These are phyloP conservation scores for Cheirogaleus major DNA, from an alignment of 2,797 vertebrate species.

Conservation along the genomic window DNA sequence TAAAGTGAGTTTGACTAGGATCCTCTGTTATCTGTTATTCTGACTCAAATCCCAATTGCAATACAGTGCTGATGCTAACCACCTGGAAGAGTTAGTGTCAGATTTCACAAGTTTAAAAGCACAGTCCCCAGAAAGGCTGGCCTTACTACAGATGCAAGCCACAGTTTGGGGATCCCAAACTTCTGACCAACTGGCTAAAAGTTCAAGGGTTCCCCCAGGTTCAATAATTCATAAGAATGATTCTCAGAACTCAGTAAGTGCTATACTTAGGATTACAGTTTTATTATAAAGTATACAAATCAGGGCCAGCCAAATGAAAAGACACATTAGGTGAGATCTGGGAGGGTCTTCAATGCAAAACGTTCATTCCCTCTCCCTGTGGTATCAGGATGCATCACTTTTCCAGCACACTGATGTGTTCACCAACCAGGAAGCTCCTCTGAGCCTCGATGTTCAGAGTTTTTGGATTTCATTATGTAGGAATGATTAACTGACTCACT, in stretches of 20 bases:
- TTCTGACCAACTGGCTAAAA: neutral
- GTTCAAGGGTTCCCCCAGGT: neutral
- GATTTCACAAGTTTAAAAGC: neutral
- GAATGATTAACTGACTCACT: neutral
- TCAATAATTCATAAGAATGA: neutral
- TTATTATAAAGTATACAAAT: neutral
- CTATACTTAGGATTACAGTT: neutral
- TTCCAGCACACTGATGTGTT: neutral
- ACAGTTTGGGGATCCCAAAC: neutral
- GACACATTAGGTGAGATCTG: neutral
- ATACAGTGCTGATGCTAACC: neutral
- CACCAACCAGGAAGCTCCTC: neutral
- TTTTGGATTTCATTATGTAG: neutral
- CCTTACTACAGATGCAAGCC: neutral
- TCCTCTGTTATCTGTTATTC: neutral
- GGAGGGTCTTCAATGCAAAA: neutral
- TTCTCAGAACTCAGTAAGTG: neutral
- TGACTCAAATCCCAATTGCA: neutral
- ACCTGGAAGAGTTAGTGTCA: neutral
- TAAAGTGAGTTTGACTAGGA: constrained; percentile 5
- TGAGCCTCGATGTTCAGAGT: neutral
- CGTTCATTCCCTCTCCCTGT: neutral
- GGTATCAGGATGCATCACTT: neutral
- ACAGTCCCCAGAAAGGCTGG: neutral
- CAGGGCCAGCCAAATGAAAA: neutral